These are phyloP conservation scores for Galemys pyrenaicus DNA, from an alignment of 2,113 vertebrate genomes.

Conservation along the genomic window DNA sequence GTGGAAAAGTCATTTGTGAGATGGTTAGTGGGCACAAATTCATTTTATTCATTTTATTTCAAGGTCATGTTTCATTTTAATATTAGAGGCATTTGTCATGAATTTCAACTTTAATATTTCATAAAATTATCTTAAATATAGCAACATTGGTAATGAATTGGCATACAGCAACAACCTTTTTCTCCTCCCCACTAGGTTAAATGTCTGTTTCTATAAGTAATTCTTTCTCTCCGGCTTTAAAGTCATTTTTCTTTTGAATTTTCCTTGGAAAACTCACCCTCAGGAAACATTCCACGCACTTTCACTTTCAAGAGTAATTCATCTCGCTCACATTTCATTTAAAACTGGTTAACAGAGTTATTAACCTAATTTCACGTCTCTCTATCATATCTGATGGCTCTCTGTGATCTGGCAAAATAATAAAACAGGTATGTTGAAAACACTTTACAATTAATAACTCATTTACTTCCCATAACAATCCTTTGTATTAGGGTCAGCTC, in stretches of 20 bases:
- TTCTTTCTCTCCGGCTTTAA: constrained; percentile 53
- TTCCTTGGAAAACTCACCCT: constrained; percentile 53
- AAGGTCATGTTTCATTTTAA: constrained; percentile 44
- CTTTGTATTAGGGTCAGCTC: neutral
- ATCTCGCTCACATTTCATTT: neutral
- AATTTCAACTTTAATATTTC: constrained; percentile 52
- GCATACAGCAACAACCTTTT: neutral
- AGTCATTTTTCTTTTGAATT: constrained; percentile 59
- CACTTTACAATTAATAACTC: neutral
- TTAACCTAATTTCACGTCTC: neutral
- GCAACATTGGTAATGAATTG: constrained; percentile 19
- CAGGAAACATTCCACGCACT: constrained; percentile 22
- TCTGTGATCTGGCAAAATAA: constrained; percentile 30
- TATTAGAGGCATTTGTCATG: constrained; percentile 51
- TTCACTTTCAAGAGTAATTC: constrained; percentile 33
- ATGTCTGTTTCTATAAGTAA: constrained; percentile 45
- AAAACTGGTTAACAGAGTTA: neutral
- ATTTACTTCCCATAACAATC: neutral
- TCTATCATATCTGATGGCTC: constrained; percentile 28
- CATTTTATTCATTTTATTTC: constrained; percentile 61
- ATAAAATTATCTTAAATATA: constrained; percentile 45
- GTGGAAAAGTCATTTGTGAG: constrained; percentile 14
- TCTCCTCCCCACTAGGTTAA: neutral
- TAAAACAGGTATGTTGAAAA: neutral
- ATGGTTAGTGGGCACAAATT: neutral